Base-by-base conservation (phyloP, 2,888 invertebrate genomes). In the Spatulosminthurus flaviceps region DNA sequence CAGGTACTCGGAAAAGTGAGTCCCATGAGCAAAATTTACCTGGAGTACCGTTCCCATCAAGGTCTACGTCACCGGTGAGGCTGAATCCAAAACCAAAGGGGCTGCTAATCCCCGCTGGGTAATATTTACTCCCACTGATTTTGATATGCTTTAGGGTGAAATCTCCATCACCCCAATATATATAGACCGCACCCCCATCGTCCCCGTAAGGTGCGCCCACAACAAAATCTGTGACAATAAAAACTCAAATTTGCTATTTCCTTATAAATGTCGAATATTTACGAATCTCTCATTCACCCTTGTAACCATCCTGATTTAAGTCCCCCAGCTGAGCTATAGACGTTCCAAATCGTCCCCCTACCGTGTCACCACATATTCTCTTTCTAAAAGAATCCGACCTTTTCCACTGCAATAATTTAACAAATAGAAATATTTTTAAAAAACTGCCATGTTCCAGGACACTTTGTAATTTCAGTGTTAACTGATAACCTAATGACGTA, bases 151-250 rank as follows among this genome's bases (percentile, higher is more conserved):
- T 92, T 0, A 87, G 86, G 42, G 83, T 86, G 9, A 85, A 86
- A 0, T 92, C 85, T 1, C 91, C 91, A 9, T 86, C 86, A 0
- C 92, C 92, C 85, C 88, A 89, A 86, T 91, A 92, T 81, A 92
- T 90, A 83, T 92, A 92, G 0, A 92, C 90, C 0, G 89, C 90
- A 9, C 92, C 92, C 64, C 82, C 82, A 26, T 89, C 88, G 72
- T 91, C 88, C 86, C 92, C 92, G 87, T 90, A 91, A 0, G 92
- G 92, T 4, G 92, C 92, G 43, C 91, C 91, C 41, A 92, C 88
- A 0, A 91, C 92, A 34, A 92, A 86, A 87, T 92, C 92, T 92
- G 85, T 34, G 16, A 9, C 9, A 7, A 34, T 7, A 51, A 51
- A 2, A n/a, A 1, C 2, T 13, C 4, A 51, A 51, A 51, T n/a